A percentile compares a stretch with the other conserved stretches of the same genome.
These are phyloP conservation scores for Botia almorhae DNA, from an alignment of 2,797 vertebrate genomes.

Conservation along the genomic window DNA sequence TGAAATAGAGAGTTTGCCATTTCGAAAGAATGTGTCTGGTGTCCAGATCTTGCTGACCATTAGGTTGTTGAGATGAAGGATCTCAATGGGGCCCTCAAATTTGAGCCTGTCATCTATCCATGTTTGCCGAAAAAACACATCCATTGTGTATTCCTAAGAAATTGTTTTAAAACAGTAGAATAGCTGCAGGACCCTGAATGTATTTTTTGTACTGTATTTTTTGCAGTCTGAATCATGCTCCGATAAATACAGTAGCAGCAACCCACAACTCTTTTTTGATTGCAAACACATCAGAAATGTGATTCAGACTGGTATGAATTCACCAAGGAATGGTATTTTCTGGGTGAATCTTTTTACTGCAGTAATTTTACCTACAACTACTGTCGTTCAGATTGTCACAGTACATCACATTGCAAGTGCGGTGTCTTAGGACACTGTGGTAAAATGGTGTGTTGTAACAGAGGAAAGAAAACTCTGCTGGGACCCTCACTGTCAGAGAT, in stretches of 20 bases:
- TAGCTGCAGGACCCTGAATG: neutral
- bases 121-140: constrained; percentile 85
- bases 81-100: constrained; percentile 84
- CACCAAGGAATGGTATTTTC: constrained; percentile 54
- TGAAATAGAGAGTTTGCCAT: constrained; percentile 86
- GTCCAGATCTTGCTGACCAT: constrained; percentile 90
- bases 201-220: neutral
- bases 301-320: constrained; percentile 44
- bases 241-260: too few relatives aligned
- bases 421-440: constrained; percentile 64
- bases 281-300: neutral
- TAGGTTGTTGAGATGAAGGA: constrained; percentile 85
- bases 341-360: neutral
- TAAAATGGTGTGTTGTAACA: constrained; percentile 62
- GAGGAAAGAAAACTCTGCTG: constrained; percentile 67
- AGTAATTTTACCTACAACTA: constrained; percentile 53
- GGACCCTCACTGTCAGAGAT: constrained; percentile 71
- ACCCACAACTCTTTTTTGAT: too few relatives aligned
- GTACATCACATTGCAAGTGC: constrained; percentile 64
- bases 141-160: constrained; percentile 85
- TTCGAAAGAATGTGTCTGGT: constrained; percentile 85
- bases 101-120: constrained; percentile 83
- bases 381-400: constrained; percentile 61
- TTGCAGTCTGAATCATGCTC: neutral
- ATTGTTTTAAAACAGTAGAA: neutral